Conservation (phyloP, 2,888 invertebrate species). For the Sphecodes monilicornis region DNA sequence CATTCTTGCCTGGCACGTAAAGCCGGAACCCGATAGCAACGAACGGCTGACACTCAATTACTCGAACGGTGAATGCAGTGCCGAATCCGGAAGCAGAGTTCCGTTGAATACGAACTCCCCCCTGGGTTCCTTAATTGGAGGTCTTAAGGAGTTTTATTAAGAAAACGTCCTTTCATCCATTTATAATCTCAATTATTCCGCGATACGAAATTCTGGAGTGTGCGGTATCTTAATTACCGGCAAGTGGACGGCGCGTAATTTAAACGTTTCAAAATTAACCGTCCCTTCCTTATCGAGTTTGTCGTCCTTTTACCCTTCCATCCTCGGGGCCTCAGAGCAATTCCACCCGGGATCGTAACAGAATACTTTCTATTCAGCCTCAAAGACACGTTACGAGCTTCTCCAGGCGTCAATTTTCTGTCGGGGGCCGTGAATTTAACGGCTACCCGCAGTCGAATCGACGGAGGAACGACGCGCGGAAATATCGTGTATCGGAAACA, state of each 20-base stretch:
- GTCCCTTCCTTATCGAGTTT: conserved; percentile 20
- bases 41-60: conserved; percentile 15
- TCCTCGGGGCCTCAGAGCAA: conserved; percentile 10
- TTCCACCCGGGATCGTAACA: conserved; percentile 25
- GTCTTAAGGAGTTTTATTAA: conserved; percentile 54
- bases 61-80: conserved; percentile 15
- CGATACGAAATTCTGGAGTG: conserved; percentile 53
- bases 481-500: neutral
- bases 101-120: conserved; percentile 30
- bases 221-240: conserved; percentile 58
- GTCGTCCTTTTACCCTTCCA: neutral
- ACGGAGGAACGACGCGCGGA: neutral
- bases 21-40: neutral
- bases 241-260: conserved; percentile 60
- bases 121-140: conserved; percentile 42
- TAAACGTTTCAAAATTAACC: conserved; percentile 56
- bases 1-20: neutral
- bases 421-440: neutral
- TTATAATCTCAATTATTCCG: conserved; percentile 59
- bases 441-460: neutral
- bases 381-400: conserved; percentile 17
- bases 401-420: conserved; percentile 2
- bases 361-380: neutral
- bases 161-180: conserved; percentile 56
- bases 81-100: conserved; percentile 5